These are phyloP conservation scores for Botia almorhae DNA, from an alignment of 2,797 vertebrate genomes.

Conservation along the genomic window DNA sequence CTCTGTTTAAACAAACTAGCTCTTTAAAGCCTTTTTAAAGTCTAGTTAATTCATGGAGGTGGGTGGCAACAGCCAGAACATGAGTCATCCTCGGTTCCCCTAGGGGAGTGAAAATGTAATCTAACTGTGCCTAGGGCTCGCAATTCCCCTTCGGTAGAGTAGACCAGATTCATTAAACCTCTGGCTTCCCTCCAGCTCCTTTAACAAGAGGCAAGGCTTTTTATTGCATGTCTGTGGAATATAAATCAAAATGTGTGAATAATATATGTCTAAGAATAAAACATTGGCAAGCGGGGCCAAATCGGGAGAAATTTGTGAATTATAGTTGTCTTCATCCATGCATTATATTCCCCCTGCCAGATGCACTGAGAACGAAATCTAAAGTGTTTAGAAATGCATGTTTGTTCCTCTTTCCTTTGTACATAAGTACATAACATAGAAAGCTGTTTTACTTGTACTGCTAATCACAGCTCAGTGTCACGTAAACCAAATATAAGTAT, in stretches of 20 bases:
- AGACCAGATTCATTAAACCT: constrained; percentile 98
- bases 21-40: too few species aligned
- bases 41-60: constrained; percentile 83
- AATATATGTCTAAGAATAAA: constrained; percentile 88
- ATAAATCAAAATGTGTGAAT: constrained; percentile 99
- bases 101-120: constrained; percentile 84
- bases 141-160: constrained; percentile 89
- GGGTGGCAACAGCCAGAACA: constrained; percentile 49
- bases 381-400: constrained; percentile 73
- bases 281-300: constrained; percentile 78
- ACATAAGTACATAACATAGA: constrained; percentile 1
- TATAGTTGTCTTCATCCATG: constrained; percentile 84
- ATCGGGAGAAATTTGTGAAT: constrained; percentile 82
- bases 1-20: constrained; percentile 60
- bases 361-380: constrained; percentile 75
- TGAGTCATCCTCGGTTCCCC: constrained; percentile 78
- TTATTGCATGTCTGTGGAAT: constrained; percentile 98
- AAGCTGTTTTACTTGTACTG: constrained; percentile 3
- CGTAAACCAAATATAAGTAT: background rate
- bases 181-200: constrained; percentile 96
- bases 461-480: background rate
- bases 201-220: constrained; percentile 95
- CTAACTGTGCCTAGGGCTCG: constrained; percentile 93
- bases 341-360: constrained; percentile 78
- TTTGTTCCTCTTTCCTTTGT: constrained; percentile 46